Evolutionary conservation across 2,797 vertebrate species (phyloP).

Genomic region (Alosa sapidissima): DNA sequence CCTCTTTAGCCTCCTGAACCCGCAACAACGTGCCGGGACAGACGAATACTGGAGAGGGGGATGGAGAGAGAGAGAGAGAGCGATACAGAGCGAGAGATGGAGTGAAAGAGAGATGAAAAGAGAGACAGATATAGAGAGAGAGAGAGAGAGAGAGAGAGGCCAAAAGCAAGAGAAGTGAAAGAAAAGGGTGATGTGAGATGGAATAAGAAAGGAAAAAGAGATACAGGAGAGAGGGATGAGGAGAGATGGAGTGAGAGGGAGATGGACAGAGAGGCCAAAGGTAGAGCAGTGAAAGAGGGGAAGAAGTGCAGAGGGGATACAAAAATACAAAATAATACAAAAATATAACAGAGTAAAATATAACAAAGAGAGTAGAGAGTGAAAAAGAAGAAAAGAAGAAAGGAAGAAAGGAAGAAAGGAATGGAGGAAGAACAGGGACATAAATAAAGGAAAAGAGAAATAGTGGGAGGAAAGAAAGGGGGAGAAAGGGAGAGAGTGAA

Average conservation of each 20-base stretch:
- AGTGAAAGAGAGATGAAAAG: neutral
- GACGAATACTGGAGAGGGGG: constrained; percentile 83
- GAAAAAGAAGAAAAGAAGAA: constrained; percentile 18
- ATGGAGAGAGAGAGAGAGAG: constrained; percentile 40
- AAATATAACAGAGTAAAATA: constrained; percentile 17
- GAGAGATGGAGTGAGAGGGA: too few relatives aligned
- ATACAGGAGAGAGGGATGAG: neutral
- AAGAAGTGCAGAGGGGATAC: too few relatives aligned
- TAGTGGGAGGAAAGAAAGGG: neutral
- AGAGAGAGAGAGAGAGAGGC: neutral
- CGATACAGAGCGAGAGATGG: neutral
- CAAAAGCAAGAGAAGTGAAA: too few relatives aligned
- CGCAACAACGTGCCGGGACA: constrained; percentile 88
- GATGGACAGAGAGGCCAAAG: too few relatives aligned
- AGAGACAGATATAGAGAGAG: neutral
- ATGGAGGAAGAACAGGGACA: constrained; percentile 27
- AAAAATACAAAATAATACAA: too few relatives aligned
- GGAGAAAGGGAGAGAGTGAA: neutral
- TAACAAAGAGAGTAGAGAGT: too few relatives aligned
- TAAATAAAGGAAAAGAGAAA: neutral
- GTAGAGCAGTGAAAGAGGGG: too few relatives aligned
- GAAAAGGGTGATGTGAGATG: neutral
- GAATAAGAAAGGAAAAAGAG: constrained; percentile 33
- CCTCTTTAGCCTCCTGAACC: constrained; percentile 83
- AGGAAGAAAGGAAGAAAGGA: constrained; percentile 13